Conservation (phyloP, 2,888 invertebrate genomes). For the Synergus japonicus region DNA sequence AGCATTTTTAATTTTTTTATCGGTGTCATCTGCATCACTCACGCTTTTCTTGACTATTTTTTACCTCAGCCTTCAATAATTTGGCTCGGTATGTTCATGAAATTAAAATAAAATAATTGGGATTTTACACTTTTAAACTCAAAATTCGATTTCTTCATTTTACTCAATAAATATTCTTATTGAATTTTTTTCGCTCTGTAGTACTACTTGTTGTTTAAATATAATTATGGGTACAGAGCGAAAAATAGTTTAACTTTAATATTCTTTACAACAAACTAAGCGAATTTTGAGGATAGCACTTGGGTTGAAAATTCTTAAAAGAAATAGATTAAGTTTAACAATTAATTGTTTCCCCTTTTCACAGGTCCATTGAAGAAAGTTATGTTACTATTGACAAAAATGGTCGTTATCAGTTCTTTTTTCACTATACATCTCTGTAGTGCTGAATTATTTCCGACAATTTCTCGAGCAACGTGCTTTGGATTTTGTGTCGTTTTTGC, state of each 20-base stretch:
- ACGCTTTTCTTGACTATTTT: slow-evolving; percentile 68
- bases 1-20: slow-evolving; percentile 74
- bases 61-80: slow-evolving; percentile 56
- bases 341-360: slow-evolving; percentile 42
- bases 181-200: too few relatives aligned
- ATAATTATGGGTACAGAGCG: too few relatives aligned
- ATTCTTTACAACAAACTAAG: too few relatives aligned
- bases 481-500: slow-evolving; percentile 78
- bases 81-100: slow-evolving; percentile 60
- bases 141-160: too few relatives aligned
- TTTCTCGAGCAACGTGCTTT: slow-evolving; percentile 73
- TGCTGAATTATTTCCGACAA: slow-evolving; percentile 75
- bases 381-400: slow-evolving; percentile 75
- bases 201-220: too few relatives aligned
- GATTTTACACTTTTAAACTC: background rate
- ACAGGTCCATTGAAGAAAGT: slow-evolving; percentile 60
- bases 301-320: background rate
- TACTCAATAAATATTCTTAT: too few relatives aligned
- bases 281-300: too few relatives aligned
- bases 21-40: slow-evolving; percentile 74
- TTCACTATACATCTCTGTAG: slow-evolving; percentile 76
- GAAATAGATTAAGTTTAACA: background rate
- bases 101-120: background rate
- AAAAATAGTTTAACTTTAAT: too few relatives aligned
- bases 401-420: slow-evolving; percentile 77